phyloP scores from a whole-genome alignment of 37 sponge, comb jelly and placozoan genomes.

The Amphimedon queenslandica region DNA sequence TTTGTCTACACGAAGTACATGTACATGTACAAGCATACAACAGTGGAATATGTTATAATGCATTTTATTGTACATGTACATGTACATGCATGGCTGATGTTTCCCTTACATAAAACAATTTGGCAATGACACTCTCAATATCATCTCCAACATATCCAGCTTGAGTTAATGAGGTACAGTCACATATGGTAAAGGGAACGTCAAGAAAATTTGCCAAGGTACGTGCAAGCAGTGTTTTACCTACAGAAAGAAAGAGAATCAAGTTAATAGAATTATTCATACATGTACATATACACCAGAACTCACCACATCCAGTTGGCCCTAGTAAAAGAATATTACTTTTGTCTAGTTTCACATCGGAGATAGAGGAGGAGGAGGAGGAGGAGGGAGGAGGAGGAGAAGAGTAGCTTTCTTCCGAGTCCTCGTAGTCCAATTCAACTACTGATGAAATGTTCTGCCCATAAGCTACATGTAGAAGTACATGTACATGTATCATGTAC shows the following conservation, averaged over 20 bases:
- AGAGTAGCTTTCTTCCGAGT: too few relatives aligned
- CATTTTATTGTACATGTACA: too few relatives aligned
- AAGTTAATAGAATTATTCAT: not conserved
- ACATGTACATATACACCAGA: not conserved
- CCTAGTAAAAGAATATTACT: slow-evolving; percentile 96
- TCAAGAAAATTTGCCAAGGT: slow-evolving; percentile 87
- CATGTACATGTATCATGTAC: too few relatives aligned
- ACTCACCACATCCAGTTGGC: slow-evolving; percentile 96
- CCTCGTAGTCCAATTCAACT: too few relatives aligned
- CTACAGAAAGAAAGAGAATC: slow-evolving; percentile 28
- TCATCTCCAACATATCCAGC: slow-evolving; percentile 99
- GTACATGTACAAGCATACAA: not conserved
- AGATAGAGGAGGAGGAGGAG: too few relatives aligned
- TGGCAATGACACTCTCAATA: slow-evolving; percentile 67
- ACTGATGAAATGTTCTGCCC: too few relatives aligned
- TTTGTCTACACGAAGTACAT: not conserved
- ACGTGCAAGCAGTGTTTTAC: slow-evolving; percentile 91
- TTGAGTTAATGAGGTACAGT: slow-evolving; percentile 98
- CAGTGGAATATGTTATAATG: not conserved
- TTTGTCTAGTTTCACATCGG: slow-evolving; percentile 92
- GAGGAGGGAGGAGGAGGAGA: too few relatives aligned
- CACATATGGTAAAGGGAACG: slow-evolving; percentile 97
- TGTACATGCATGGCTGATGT: too few relatives aligned
- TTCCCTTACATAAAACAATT: slow-evolving; percentile 59
- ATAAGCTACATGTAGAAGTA: too few relatives aligned